A percentile compares a stretch with the other conserved stretches of the same genome.
Evolutionary conservation across 2,797 vertebrate genomes (phyloP).

Genomic region (Tauraco hartlaubi): DNA sequence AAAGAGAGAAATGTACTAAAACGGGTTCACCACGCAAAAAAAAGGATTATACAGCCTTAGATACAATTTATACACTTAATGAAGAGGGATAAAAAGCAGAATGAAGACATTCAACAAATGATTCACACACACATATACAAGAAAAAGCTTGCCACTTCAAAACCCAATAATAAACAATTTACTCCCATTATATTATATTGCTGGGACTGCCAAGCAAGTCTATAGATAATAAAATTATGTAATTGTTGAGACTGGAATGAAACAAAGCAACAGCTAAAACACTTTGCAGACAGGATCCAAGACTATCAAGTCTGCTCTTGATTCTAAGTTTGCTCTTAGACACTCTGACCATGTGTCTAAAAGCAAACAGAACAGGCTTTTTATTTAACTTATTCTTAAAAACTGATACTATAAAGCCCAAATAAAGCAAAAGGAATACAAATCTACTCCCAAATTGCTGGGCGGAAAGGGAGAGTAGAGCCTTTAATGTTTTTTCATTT

Average conservation of each 20-base stretch:
- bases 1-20: background rate
- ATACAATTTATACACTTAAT: background rate
- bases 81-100: background rate
- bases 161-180: constrained; percentile 7
- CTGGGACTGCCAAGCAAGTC: background rate
- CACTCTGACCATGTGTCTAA: background rate
- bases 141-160: constrained; percentile 19
- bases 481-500: background rate
- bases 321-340: background rate
- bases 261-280: constrained; percentile 1
- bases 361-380: background rate
- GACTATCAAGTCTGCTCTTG: background rate
- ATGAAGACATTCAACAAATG: background rate
- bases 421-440: background rate
- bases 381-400: constrained; percentile 11
- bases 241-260: constrained; percentile 16
- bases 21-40: background rate
- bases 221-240: background rate
- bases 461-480: background rate
- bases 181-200: background rate
- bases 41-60: background rate
- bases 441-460: background rate
- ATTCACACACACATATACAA: background rate
- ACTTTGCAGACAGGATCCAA: background rate
- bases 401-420: background rate